phyloP scores from a whole-genome alignment of 2,113 vertebrate species.

The Hippocampus comes region DNA sequence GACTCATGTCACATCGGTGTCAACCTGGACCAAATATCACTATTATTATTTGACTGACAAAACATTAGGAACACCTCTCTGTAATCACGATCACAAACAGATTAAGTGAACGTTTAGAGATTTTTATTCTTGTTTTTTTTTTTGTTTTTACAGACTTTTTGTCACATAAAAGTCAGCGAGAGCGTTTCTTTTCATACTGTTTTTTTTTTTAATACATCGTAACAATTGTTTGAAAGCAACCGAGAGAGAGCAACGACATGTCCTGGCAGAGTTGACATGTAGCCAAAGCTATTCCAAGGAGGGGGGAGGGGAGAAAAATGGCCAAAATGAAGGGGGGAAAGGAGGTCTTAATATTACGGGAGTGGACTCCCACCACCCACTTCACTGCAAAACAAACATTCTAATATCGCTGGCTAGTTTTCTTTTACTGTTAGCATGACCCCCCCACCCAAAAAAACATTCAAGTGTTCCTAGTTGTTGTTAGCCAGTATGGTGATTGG shows the following conservation, averaged over 20 bases:
- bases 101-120: conserved; percentile 7
- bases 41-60: conserved; percentile 18
- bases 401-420: conserved; percentile 29
- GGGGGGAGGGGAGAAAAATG: conserved; percentile 27
- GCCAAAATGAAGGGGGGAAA: neutral
- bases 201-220: conserved; percentile 22
- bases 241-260: conserved; percentile 41
- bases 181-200: conserved; percentile 53
- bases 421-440: conserved; percentile 27
- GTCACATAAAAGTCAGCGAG: conserved; percentile 74
- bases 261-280: conserved; percentile 71
- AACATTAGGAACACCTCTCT: neutral
- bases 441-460: conserved; percentile 38
- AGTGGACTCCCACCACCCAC: neutral
- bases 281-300: conserved; percentile 58
- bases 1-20: conserved; percentile 28
- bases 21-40: conserved; percentile 6
- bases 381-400: conserved; percentile 41
- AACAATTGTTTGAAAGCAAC: conserved; percentile 63
- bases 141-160: conserved; percentile 69
- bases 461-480: conserved; percentile 53
- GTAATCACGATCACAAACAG: conserved; percentile 2
- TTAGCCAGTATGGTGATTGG: conserved; percentile 61
- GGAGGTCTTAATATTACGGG: neutral
- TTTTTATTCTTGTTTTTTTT: conserved; percentile 57